These are phyloP conservation scores for Tragelaphus eurycerus DNA, from an alignment of 2,797 vertebrate genomes.

Conservation along the genomic window DNA sequence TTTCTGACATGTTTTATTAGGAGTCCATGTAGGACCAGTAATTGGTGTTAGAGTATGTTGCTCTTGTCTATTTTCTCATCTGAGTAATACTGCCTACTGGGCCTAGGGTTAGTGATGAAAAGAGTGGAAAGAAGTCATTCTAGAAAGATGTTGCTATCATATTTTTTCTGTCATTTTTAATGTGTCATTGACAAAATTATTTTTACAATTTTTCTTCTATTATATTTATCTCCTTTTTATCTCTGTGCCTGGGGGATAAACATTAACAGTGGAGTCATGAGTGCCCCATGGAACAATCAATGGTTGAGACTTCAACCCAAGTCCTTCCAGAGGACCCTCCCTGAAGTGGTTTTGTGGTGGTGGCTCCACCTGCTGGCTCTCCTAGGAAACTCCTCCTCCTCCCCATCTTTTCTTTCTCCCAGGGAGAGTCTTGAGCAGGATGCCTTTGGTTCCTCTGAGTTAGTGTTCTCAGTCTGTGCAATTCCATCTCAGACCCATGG, in stretches of 20 bases:
- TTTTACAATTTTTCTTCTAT: conserved; percentile 52
- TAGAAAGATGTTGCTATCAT: not conserved
- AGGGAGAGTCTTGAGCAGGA: not conserved
- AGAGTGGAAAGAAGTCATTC: not conserved
- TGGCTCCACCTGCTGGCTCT: conserved; percentile 70
- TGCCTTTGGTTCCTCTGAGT: conserved; percentile 15
- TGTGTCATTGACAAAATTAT: not conserved
- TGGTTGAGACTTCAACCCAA: not conserved
- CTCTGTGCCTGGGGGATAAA: not conserved
- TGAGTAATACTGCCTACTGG: not conserved
- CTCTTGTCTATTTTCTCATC: not conserved
- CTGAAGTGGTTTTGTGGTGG: conserved; percentile 44
- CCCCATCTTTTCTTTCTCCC: not conserved
- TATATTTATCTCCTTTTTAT: not conserved
- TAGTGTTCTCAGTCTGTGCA: not conserved
- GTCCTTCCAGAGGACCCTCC: not conserved
- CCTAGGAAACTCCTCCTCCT: conserved; percentile 15
- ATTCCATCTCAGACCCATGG: not conserved
- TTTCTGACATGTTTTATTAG: conserved; percentile 7
- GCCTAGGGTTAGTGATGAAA: not conserved
- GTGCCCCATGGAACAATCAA: not conserved
- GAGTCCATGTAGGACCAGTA: not conserved
- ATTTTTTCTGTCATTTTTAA: not conserved
- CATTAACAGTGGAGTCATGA: not conserved
- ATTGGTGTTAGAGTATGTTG: not conserved